Conservation (phyloP, 2,113 vertebrate genomes). For the Cottus gobio region DNA sequence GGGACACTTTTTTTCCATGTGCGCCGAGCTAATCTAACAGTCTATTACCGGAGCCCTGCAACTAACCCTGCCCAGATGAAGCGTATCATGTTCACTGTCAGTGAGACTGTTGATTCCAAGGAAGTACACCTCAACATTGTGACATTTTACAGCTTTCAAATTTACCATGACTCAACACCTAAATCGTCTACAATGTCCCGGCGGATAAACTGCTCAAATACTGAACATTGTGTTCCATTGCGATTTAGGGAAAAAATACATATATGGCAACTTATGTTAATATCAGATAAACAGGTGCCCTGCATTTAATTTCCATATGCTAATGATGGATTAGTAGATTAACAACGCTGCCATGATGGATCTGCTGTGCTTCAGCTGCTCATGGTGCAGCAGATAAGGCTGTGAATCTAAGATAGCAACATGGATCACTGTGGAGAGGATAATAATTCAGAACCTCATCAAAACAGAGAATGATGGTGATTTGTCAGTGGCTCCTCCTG, state of each 20-base stretch:
- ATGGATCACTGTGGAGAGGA: constrained; percentile 63
- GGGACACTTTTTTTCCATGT: background rate
- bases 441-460: constrained; percentile 53
- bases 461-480: constrained; percentile 38
- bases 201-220: background rate
- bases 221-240: background rate
- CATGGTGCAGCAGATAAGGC: constrained; percentile 61
- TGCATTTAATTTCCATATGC: constrained; percentile 54
- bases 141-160: background rate
- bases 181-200: background rate
- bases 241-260: background rate
- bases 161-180: background rate
- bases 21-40: background rate
- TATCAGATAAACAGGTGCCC: constrained; percentile 54
- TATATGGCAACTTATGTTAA: constrained; percentile 19
- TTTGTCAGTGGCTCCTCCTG: constrained; percentile 33
- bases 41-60: background rate
- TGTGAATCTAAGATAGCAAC: constrained; percentile 61
- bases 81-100: background rate
- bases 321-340: constrained; percentile 68
- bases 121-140: background rate
- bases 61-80: background rate
- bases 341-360: constrained; percentile 61
- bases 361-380: constrained; percentile 54
- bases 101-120: constrained; percentile 1